Conservation (phyloP, 2,797 vertebrate species). For the Vespertilio murinus region DNA sequence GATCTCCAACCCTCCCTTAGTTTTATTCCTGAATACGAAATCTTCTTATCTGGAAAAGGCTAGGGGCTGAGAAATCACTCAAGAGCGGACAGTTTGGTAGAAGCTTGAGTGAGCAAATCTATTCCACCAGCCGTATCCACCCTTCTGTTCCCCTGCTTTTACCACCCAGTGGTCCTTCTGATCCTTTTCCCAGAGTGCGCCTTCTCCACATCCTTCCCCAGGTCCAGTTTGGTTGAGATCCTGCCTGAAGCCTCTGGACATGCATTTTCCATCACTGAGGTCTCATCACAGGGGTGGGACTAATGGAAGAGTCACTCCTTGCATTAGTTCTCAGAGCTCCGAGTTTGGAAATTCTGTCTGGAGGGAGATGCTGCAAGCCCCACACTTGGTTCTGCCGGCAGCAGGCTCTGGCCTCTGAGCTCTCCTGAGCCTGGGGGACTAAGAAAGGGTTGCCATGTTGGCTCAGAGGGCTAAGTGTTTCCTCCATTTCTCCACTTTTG, state of each 20-base stretch:
- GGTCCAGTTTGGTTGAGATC: neutral
- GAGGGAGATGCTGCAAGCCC: neutral
- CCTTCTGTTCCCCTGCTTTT: neutral
- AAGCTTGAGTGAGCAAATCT: too few relatives aligned
- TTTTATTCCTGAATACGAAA: neutral
- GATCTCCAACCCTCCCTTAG: neutral
- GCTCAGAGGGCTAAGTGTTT: neutral
- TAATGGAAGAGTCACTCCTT: neutral
- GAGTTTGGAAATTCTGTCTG: neutral
- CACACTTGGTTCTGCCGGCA: neutral
- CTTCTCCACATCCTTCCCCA: neutral
- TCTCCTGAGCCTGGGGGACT: neutral
- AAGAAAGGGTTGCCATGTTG: too few relatives aligned
- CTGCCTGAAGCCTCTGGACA: neutral
- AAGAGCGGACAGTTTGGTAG: neutral
- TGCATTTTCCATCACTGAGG: neutral
- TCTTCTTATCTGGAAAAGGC: neutral
- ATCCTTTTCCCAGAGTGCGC: too few relatives aligned
- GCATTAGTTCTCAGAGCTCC: neutral
- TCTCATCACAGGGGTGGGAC: neutral
- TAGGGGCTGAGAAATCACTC: neutral
- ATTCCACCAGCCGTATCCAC: neutral
- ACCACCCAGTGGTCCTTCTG: rapidly evolving
- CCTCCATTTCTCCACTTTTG: neutral
- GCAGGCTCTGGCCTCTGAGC: neutral